These are phyloP conservation scores for Holothuria glaberrima DNA, from an alignment of 35 echinoderm and acorn worm genomes.

Conservation along the genomic window DNA sequence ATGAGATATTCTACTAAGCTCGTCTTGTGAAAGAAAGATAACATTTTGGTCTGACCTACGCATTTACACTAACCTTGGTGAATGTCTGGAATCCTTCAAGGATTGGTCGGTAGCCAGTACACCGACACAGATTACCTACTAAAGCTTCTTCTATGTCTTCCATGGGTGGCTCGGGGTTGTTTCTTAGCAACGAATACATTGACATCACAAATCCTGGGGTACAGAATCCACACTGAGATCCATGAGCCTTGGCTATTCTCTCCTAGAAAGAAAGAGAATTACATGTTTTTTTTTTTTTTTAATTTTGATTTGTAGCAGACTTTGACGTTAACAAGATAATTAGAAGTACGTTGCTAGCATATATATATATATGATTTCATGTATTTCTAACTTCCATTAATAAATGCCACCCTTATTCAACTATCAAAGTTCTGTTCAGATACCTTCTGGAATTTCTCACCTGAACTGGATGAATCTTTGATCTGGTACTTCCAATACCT, in stretches of 20 bases:
- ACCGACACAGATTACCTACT: constrained; percentile 86
- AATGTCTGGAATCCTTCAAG: constrained; percentile 84
- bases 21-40: too few species aligned
- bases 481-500: constrained; percentile 83
- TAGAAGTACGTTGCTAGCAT: too few species aligned
- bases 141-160: constrained; percentile 63
- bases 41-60: too few species aligned
- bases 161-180: constrained; percentile 64
- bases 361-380: too few species aligned
- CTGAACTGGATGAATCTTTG: constrained; percentile 89
- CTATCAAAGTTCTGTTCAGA: too few species aligned
- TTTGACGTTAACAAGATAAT: too few species aligned
- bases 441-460: constrained; percentile 4
- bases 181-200: constrained; percentile 83
- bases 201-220: constrained; percentile 91
- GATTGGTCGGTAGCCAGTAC: constrained; percentile 92
- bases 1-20: too few species aligned
- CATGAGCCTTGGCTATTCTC: not conserved
- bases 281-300: too few species aligned
- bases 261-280: not conserved
- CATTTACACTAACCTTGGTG: constrained; percentile 62
- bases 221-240: constrained; percentile 91
- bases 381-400: too few species aligned
- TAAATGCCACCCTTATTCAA: not conserved
- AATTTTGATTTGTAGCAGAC: too few species aligned